Evolutionary conservation across 1,140 invertebrate genomes (phyloP).

Genomic region (Parapsyche elsis): DNA sequence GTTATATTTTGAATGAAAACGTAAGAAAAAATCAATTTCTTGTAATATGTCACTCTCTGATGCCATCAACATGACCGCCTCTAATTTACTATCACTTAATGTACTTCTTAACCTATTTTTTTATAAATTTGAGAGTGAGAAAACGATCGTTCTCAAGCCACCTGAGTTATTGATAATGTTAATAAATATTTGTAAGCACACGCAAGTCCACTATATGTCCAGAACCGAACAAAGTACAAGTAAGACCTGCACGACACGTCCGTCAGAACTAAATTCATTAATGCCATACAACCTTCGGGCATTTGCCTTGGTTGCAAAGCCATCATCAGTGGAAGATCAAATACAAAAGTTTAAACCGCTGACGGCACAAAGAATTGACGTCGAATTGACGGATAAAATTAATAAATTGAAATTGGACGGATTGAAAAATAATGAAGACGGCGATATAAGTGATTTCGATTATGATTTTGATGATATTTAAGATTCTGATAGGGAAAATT

Average conservation of each 20-base stretch:
- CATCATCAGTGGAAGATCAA: conserved; percentile 95
- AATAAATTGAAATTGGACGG: conserved; percentile 61
- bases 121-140: too few species aligned
- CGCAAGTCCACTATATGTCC: too few species aligned
- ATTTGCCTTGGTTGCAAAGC: conserved; percentile 87
- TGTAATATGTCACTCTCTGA: too few species aligned
- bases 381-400: conserved; percentile 61
- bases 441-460: conserved; percentile 53
- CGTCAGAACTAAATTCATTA: conserved; percentile 78
- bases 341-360: conserved; percentile 94
- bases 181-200: too few species aligned
- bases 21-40: too few species aligned
- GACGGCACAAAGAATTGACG: conserved; percentile 77
- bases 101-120: too few species aligned
- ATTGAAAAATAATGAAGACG: conserved; percentile 57
- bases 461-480: conserved; percentile 54
- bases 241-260: conserved; percentile 86
- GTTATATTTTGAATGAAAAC: too few species aligned
- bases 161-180: too few species aligned
- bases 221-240: conserved; percentile 84
- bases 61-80: too few species aligned
- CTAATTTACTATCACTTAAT: too few species aligned
- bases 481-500: conserved; percentile 9
- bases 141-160: too few species aligned
- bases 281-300: conserved; percentile 77